phyloP scores from a whole-genome alignment of 2,888 invertebrate genomes.

The Drosophila neotestacea region DNA sequence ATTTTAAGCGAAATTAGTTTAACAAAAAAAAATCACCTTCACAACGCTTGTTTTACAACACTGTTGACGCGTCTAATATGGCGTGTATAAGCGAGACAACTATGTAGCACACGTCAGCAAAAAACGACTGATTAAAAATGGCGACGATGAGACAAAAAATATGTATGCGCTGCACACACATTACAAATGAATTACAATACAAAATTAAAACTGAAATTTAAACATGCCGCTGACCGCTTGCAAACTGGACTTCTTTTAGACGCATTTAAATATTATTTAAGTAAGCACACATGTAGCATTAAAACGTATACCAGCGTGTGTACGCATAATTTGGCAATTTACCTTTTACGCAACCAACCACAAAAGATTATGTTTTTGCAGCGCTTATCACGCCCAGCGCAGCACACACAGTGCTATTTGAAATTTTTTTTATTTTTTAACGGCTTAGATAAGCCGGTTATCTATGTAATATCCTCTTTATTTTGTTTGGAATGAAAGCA shows the following conservation, averaged over 20 bases:
- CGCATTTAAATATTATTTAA: not conserved
- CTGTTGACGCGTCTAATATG: slow-evolving; percentile 41
- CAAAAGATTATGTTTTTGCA: slow-evolving; percentile 45
- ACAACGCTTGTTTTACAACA: slow-evolving; percentile 52
- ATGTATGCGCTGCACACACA: slow-evolving; percentile 64
- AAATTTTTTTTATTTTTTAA: slow-evolving; percentile 17
- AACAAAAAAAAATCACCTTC: slow-evolving; percentile 36
- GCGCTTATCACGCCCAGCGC: slow-evolving; percentile 57
- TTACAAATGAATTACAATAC: slow-evolving; percentile 40
- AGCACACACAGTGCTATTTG: slow-evolving; percentile 37
- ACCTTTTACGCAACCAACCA: slow-evolving; percentile 77
- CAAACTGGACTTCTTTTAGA: not conserved
- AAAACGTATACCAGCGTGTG: not conserved
- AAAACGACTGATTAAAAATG: slow-evolving; percentile 77
- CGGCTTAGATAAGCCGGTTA: slow-evolving; percentile 28
- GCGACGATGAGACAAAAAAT: slow-evolving; percentile 72
- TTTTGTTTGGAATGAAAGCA: slow-evolving; percentile 73
- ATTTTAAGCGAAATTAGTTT: slow-evolving; percentile 31
- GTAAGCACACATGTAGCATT: not conserved
- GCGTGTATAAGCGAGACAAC: slow-evolving; percentile 46
- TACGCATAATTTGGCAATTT: slow-evolving; percentile 46
- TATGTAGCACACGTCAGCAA: slow-evolving; percentile 56
- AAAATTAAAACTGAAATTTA: slow-evolving; percentile 42
- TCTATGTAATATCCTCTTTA: slow-evolving; percentile 45
- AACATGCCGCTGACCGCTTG: slow-evolving; percentile 22